Base-by-base conservation (phyloP, 92 coral and sea anemone genomes). In the Parazoanthus darwini region DNA sequence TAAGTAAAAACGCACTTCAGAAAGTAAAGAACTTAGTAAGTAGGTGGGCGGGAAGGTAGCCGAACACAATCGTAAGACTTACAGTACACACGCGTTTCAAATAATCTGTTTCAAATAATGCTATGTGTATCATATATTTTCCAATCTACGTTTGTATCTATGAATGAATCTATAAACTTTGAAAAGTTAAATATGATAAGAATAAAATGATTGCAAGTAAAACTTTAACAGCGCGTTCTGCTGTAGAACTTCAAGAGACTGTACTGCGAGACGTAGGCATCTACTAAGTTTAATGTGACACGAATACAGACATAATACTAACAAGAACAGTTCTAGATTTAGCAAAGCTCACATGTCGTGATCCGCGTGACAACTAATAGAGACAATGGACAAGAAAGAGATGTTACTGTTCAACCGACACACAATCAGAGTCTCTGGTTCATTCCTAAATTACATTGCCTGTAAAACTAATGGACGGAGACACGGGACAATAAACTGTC, bases 341-440 rank as follows among this genome's bases (percentile, higher is more conserved):
- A 67, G 93, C 81, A 79, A 91, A 83, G 85, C 80, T 79, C 83
- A 85, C 81, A 82, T 65, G n/a, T 68, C 78, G 86, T 76, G 84
- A 16, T 63, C 79, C 43, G 70, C 93, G 91, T 26, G 89, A 76
- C 6, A 77, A 35, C 82, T 85, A 88, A 70, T 82, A 86, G 77
- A 88, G 38, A 33, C 66, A 67, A 67, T 43, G 44, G 38, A 15
- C n/a, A 23, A 68, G 26, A 65, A 43, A 46, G 1, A 44, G 78
- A 56, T 37, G 8, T 75, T 68, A 93, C 96, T 91, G 90, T 94
- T 63, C 70, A 63, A 63, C 70, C 70, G 16, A 63, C 25, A 63
- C 26, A 63, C 25, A 63, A 23, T 22, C 70, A 63, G 25, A 7
- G 5, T 63, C 70, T 63, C 70, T 63, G 26, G 38, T 18, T 6